A percentile compares a stretch with the other conserved stretches of the same genome.
These are phyloP conservation scores for Catostylus mosaicus DNA, from an alignment of 30 jellyfish, hydroid and myxozoan species.

Conservation along the genomic window DNA sequence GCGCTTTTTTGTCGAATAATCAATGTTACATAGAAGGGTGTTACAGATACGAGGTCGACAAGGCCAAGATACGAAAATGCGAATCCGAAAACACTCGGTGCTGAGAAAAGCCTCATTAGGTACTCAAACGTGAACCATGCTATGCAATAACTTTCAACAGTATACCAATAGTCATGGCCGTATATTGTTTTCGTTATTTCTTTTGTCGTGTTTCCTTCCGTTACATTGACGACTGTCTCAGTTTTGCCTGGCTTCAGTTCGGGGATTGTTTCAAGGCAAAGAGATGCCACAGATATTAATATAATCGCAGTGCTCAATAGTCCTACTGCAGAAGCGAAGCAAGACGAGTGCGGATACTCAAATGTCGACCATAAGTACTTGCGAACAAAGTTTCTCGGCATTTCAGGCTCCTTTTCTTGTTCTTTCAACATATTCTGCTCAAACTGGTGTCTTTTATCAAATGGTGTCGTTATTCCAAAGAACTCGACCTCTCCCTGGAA, in stretches of 20 bases:
- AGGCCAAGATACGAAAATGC: slow-evolving; percentile 64
- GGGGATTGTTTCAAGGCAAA: slow-evolving; percentile 84
- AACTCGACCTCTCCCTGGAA: slow-evolving; percentile 73
- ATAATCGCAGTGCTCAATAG: slow-evolving; percentile 48
- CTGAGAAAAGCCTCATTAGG: slow-evolving; percentile 44
- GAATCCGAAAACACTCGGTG: slow-evolving; percentile 56
- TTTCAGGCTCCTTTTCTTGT: slow-evolving; percentile 8
- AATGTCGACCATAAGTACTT: slow-evolving; percentile 52
- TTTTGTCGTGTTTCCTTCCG: slow-evolving; percentile 22
- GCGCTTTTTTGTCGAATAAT: neutral
- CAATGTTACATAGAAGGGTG: slow-evolving; percentile 56
- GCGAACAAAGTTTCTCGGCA: slow-evolving; percentile 46
- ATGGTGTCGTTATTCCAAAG: slow-evolving; percentile 57
- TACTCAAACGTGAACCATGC: slow-evolving; percentile 74
- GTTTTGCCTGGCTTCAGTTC: slow-evolving; percentile 24
- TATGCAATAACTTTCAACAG: slow-evolving; percentile 50
- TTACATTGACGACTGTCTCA: neutral
- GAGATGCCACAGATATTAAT: slow-evolving; percentile 42
- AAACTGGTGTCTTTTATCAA: slow-evolving; percentile 73
- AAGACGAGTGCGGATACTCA: slow-evolving; percentile 43
- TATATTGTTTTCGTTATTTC: neutral
- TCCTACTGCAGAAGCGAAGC: slow-evolving; percentile 22
- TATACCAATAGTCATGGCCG: slow-evolving; percentile 63
- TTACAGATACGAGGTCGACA: slow-evolving; percentile 58
- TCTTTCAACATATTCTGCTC: slow-evolving; percentile 41